Conservation (phyloP, 2,888 invertebrate genomes). For the Nyleta sp. region DNA sequence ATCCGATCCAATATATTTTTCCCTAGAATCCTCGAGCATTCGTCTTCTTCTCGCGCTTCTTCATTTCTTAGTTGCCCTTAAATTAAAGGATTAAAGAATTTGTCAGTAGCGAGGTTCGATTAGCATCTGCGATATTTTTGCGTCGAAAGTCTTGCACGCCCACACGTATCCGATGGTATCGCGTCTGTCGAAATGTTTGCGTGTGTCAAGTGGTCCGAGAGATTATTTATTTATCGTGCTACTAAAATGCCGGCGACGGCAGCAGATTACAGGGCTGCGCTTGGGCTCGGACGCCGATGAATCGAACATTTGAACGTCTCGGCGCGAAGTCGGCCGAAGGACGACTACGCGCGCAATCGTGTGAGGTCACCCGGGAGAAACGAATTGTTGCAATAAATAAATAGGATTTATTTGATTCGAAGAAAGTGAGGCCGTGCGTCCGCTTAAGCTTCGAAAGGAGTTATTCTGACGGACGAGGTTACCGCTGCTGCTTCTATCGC, state of each 20-base stretch:
- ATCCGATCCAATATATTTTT: too few species aligned
- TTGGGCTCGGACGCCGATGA: slow-evolving; percentile 7
- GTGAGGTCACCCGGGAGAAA: slow-evolving; percentile 50
- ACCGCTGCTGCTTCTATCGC: slow-evolving; percentile 4
- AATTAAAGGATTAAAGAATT: slow-evolving; percentile 38
- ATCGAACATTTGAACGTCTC: slow-evolving; percentile 12
- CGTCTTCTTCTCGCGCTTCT: not conserved
- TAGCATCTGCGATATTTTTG: slow-evolving; percentile 44
- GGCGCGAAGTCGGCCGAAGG: slow-evolving; percentile 36
- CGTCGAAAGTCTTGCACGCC: slow-evolving; percentile 44
- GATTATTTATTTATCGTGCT: slow-evolving; percentile 67
- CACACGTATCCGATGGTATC: slow-evolving; percentile 49
- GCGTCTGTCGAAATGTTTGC: slow-evolving; percentile 51
- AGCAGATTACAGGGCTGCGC: slow-evolving; percentile 57
- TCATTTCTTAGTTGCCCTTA: not conserved
- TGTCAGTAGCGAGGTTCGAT: slow-evolving; percentile 48
- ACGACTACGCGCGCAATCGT: slow-evolving; percentile 42
- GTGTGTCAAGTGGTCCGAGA: slow-evolving; percentile 52
- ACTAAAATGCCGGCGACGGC: slow-evolving; percentile 49
- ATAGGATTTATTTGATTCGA: slow-evolving; percentile 56
- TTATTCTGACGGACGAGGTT: slow-evolving; percentile 37
- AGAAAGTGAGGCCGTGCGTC: slow-evolving; percentile 48
- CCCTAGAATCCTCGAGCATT: not conserved
- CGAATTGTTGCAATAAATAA: slow-evolving; percentile 60
- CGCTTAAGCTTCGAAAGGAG: slow-evolving; percentile 15